A percentile compares a stretch with the other conserved stretches of the same genome.
These are phyloP conservation scores for Pseudachorutes palmiensis DNA, from an alignment of 1,140 invertebrate genomes.

Conservation along the genomic window DNA sequence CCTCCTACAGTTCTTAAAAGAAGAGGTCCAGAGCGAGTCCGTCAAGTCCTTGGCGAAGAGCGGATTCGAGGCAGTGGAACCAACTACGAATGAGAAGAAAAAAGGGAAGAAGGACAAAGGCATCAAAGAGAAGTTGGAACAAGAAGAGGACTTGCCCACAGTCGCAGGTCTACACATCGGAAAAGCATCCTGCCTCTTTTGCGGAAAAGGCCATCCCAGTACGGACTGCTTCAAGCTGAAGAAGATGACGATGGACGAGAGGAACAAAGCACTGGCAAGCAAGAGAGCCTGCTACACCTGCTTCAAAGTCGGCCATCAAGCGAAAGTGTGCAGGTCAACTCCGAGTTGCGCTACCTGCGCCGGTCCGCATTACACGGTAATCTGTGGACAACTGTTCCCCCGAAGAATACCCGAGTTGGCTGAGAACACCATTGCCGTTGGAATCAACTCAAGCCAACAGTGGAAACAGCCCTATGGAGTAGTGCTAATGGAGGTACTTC, in stretches of 20 bases:
- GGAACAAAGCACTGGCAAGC: neutral
- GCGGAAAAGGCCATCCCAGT: slow-evolving; percentile 8
- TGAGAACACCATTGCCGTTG: neutral
- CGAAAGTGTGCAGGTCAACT: neutral
- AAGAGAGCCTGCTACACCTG: slow-evolving; percentile 12
- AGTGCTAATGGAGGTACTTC: neutral
- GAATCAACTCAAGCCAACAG: neutral
- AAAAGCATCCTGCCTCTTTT: neutral
- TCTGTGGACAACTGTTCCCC: neutral
- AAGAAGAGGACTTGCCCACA: slow-evolving; percentile 9
- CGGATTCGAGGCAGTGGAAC: too few species aligned
- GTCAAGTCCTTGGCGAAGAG: too few species aligned
- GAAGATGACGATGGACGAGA: neutral
- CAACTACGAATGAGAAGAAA: too few species aligned
- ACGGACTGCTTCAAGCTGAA: neutral
- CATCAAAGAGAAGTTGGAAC: neutral
- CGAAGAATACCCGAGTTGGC: neutral
- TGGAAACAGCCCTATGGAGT: neutral
- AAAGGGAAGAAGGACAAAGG: neutral
- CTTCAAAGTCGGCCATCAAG: neutral
- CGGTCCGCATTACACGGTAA: neutral
- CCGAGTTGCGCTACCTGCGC: slow-evolving; percentile 9
- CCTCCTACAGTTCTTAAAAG: neutral
- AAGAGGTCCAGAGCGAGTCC: too few species aligned
- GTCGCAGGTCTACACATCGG: slow-evolving; percentile 1